Evolutionary conservation across 2,797 vertebrate species (phyloP).

Genomic region (Macrochelys suwanniensis): DNA sequence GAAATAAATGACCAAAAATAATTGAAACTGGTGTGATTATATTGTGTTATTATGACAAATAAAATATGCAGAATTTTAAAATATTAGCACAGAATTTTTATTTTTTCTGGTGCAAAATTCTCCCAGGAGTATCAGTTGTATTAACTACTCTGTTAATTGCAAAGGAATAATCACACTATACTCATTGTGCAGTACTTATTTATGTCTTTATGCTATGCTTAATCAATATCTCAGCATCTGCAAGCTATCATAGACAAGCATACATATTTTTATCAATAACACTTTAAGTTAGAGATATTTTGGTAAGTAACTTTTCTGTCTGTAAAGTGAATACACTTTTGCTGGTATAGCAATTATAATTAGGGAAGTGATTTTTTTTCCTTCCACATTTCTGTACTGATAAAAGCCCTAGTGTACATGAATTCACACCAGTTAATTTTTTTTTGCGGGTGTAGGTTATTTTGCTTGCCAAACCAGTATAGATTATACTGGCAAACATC

Average conservation of each 20-base stretch:
- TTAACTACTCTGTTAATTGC: neutral
- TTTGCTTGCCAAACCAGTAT: neutral
- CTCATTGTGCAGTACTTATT: neutral
- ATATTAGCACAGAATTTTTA: too few species aligned
- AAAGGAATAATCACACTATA: slow-evolving; percentile 21
- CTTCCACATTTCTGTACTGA: neutral
- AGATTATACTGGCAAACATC: neutral
- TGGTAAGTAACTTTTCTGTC: neutral
- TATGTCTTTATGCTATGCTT: neutral
- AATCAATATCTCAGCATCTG: neutral
- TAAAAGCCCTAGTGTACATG: neutral
- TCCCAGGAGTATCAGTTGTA: neutral
- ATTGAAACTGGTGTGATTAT: too few species aligned
- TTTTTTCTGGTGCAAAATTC: too few species aligned
- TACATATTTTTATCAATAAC: neutral
- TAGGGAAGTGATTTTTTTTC: neutral
- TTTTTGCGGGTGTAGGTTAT: neutral
- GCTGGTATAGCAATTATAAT: neutral
- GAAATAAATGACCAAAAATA: too few species aligned
- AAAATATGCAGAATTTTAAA: too few species aligned
- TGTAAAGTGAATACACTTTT: neutral
- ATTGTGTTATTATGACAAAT: too few species aligned
- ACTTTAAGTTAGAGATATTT: neutral
- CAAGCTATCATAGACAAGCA: neutral
- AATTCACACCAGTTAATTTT: too few species aligned